These are phyloP conservation scores for Pseudomyrmex cubaensis DNA, from an alignment of 1,140 invertebrate genomes.

Conservation along the genomic window DNA sequence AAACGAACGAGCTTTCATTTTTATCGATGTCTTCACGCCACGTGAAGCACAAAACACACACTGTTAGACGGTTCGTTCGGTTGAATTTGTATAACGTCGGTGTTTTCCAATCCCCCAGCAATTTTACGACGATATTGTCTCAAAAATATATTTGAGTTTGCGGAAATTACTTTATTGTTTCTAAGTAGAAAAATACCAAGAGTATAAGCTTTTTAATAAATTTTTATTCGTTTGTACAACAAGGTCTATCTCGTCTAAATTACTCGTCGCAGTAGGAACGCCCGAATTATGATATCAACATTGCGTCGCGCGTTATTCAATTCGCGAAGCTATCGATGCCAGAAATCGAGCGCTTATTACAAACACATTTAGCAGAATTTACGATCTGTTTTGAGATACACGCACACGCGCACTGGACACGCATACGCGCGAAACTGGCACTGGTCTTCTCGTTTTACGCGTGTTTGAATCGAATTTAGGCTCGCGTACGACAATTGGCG, in stretches of 20 bases:
- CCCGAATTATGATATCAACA: neutral
- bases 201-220: no score
- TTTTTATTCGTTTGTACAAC: no score
- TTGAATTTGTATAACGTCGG: no score
- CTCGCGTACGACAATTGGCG: constrained; percentile 35
- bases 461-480: constrained; percentile 38
- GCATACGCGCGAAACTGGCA: constrained; percentile 21
- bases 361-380: constrained; percentile 24
- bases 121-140: no score
- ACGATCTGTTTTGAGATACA: constrained; percentile 19
- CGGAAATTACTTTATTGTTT: no score
- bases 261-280: no score
- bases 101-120: no score
- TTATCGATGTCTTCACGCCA: constrained; percentile 14
- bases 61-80: no score
- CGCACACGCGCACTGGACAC: no score
- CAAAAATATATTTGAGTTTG: no score
- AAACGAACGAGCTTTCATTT: constrained; percentile 27
- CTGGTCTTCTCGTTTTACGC: neutral
- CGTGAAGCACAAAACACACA: neutral
- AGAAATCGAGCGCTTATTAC: constrained; percentile 20
- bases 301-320: constrained; percentile 2
- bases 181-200: no score
- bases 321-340: neutral
- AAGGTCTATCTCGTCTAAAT: no score